phyloP scores from a whole-genome alignment of 2,888 invertebrate species.

The Meiosimyza decipiens region DNA sequence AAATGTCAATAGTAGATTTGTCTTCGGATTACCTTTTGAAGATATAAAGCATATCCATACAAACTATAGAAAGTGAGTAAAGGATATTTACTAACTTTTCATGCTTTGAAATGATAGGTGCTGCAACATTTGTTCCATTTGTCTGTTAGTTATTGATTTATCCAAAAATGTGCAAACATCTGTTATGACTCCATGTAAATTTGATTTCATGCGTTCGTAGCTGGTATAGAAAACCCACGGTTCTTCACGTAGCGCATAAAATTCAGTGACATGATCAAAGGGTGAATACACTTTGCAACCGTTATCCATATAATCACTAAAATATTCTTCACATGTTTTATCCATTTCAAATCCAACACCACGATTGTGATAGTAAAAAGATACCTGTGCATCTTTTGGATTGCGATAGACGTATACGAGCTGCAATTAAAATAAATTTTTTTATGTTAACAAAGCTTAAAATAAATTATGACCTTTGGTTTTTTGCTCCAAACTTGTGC shows the following conservation, averaged over 20 bases:
- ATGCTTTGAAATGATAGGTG: conserved; percentile 52
- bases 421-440: conserved; percentile 55
- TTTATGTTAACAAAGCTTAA: too few species aligned
- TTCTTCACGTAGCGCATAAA: conserved; percentile 46
- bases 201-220: conserved; percentile 48
- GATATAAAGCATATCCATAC: too few species aligned
- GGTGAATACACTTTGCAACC: neutral
- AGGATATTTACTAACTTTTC: conserved; percentile 40
- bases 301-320: conserved; percentile 38
- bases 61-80: too few species aligned
- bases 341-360: conserved; percentile 42
- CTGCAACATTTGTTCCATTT: conserved; percentile 43
- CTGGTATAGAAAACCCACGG: conserved; percentile 47
- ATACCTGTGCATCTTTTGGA: conserved; percentile 84
- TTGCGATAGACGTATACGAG: conserved; percentile 84
- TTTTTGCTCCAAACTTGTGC: too few species aligned
- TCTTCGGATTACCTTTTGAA: neutral
- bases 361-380: conserved; percentile 73
- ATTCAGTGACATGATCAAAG: conserved; percentile 45
- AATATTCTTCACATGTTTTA: conserved; percentile 44
- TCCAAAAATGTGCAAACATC: conserved; percentile 46
- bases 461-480: too few species aligned
- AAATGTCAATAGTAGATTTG: too few species aligned
- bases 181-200: conserved; percentile 43
- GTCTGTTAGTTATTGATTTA: conserved; percentile 39